Base-by-base conservation (phyloP, 2,113 vertebrate genomes). In the Pelecanus crispus region DNA sequence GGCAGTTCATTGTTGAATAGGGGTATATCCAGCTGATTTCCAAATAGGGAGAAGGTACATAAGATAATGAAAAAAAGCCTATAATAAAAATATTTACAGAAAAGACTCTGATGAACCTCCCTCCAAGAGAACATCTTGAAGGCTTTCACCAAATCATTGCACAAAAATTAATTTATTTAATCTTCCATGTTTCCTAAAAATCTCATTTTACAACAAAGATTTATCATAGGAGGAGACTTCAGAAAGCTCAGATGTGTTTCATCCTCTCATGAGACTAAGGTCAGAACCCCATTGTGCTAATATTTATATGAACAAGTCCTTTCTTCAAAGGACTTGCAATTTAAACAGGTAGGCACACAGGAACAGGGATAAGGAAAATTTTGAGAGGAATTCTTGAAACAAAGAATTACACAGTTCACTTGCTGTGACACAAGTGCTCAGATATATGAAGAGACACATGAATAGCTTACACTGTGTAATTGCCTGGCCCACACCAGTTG, bases 401-500 rank as follows among this genome's bases (percentile, higher is more conserved):
- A 38, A 63, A 29, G 4, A 75, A 36, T 53, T 81, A 28, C 2
- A n/a, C 5, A 34, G 4, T 40, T 88, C 14, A 58, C 3, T 5
- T 81, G 18, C 32, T 47, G 25, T 32, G 11, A 55, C 32, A n/a
- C 3, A 58, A 77, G 7, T 38, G 11, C 25, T 68, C 44, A 50
- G 15, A 40, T 34, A 21, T 34, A 34, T 58, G 55, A 20, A 20
- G 16, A 73, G 7, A 19, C 21, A 21, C 8, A 50, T 22, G 16
- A 78, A 36, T 4, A 87, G 7, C 77, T 45, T 15, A 34, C 5
- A 10, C 6, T 45, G 7, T 6, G 26, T 3, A 52, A 32, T 16
- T 32, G 9, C 7, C 25, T 59, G 28, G 5, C 13, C 4, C 13
- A n/a, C 4, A 17, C 1, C 19, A 47, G 22, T 0, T 8, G 13